Evolutionary conservation across 1,140 invertebrate species (phyloP).

Genomic region (Antheraea mylitta): DNA sequence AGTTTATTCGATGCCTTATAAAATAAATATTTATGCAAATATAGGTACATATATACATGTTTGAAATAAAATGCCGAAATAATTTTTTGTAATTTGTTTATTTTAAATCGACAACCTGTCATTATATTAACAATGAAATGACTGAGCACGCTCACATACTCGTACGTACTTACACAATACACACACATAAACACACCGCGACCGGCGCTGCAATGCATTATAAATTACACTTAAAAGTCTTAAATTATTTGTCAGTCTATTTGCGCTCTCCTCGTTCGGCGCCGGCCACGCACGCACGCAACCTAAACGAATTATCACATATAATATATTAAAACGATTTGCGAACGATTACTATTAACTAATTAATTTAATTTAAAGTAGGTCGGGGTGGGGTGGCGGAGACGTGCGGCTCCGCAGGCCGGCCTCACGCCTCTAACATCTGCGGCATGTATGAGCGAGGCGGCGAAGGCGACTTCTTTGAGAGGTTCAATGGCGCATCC

Average conservation of each 20-base stretch:
- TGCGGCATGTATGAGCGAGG: conserved; percentile 76
- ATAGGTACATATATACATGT: no score
- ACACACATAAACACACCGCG: conserved; percentile 75
- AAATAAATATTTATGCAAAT: no score
- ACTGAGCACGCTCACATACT: conserved; percentile 74
- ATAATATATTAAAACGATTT: conserved; percentile 79
- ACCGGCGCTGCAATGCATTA: conserved; percentile 77
- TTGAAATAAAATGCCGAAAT: conserved; percentile 45
- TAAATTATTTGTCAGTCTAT: conserved; percentile 78
- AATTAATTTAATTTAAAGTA: conserved; percentile 75
- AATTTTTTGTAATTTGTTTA: conserved; percentile 77
- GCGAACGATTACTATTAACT: conserved; percentile 75
- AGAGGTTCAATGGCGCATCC: conserved; percentile 90
- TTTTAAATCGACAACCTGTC: conserved; percentile 78
- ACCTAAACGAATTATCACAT: conserved; percentile 79
- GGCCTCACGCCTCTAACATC: conserved; percentile 80
- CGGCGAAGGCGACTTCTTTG: conserved; percentile 92
- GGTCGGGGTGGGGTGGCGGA: conserved; percentile 74
- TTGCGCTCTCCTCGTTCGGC: conserved; percentile 76
- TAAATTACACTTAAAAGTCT: conserved; percentile 78
- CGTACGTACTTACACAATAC: conserved; percentile 68
- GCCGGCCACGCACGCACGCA: conserved; percentile 75
- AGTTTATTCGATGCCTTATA: no score
- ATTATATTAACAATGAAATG: conserved; percentile 79
- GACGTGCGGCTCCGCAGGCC: conserved; percentile 69